Conservation (phyloP, 2,888 invertebrate genomes). For the Tholera decimalis region DNA sequence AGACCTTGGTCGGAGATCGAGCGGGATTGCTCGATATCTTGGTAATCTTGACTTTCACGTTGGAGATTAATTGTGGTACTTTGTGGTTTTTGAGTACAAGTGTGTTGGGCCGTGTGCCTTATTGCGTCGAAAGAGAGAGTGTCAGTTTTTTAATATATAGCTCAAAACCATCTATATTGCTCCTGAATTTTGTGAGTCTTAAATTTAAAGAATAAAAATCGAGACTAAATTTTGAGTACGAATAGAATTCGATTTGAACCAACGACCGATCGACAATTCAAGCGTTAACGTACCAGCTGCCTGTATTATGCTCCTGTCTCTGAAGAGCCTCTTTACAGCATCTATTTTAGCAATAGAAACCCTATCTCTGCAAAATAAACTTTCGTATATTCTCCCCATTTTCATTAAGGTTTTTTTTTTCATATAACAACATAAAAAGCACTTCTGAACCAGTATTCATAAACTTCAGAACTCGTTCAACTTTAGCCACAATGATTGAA, state of each 20-base stretch:
- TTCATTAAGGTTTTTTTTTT: conserved; percentile 32
- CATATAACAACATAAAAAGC: conserved; percentile 22
- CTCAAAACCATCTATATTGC: neutral
- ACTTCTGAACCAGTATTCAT: conserved; percentile 22
- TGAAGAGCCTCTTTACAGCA: conserved; percentile 25
- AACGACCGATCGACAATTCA: conserved; percentile 34
- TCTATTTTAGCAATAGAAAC: conserved; percentile 28
- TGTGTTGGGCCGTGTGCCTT: conserved; percentile 34
- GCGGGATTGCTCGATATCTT: conserved; percentile 62
- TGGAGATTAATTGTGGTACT: conserved; percentile 63
- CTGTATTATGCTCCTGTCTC: conserved; percentile 34
- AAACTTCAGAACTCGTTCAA: conserved; percentile 40
- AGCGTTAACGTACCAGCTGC: conserved; percentile 24
- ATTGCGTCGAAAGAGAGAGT: conserved; percentile 30
- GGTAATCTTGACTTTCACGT: conserved; percentile 66
- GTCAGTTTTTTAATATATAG: neutral
- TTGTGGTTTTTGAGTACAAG: conserved; percentile 53
- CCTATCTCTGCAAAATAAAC: conserved; percentile 19
- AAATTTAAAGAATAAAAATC: neutral
- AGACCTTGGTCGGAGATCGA: conserved; percentile 67
- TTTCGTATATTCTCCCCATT: conserved; percentile 5
- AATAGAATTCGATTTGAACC: conserved; percentile 42
- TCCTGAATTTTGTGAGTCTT: neutral
- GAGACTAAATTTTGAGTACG: conserved; percentile 1
- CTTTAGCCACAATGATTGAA: conserved; percentile 33